Conservation (phyloP, 2,113 vertebrate species). For the Salvelinus namaycush region DNA sequence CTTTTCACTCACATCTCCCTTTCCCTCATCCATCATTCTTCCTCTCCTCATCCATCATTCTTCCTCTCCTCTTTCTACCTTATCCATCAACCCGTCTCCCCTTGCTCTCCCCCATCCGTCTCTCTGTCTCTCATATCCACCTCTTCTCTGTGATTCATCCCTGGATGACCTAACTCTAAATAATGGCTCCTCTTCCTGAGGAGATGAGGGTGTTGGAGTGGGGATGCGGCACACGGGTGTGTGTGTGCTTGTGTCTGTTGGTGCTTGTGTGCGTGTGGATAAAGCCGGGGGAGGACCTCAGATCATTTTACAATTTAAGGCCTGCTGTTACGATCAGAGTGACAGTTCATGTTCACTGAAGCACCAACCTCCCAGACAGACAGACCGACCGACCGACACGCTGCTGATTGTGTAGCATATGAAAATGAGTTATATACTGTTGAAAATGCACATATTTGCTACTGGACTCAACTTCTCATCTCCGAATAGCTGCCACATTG, state of each 20-base stretch:
- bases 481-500: too few relatives aligned
- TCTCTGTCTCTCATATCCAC: not conserved
- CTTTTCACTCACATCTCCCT: not conserved
- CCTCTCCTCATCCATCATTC: not conserved
- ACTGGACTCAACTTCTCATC: too few relatives aligned
- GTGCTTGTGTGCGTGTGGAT: conserved; percentile 15
- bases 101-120: not conserved
- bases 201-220: not conserved
- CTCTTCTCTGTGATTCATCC: conserved; percentile 1
- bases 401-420: not conserved
- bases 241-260: conserved; percentile 3
- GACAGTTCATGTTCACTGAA: conserved; percentile 46
- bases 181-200: not conserved
- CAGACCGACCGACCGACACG: conserved; percentile 25
- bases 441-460: not conserved
- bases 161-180: not conserved
- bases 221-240: not conserved
- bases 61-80: not conserved
- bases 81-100: not conserved
- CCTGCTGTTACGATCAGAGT: conserved; percentile 24
- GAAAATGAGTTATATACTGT: not conserved
- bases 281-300: conserved; percentile 14
- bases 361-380: conserved; percentile 30
- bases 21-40: not conserved
- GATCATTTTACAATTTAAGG: conserved; percentile 27